phyloP scores from a whole-genome alignment of 2,113 vertebrate genomes.

The Labeo catla region DNA sequence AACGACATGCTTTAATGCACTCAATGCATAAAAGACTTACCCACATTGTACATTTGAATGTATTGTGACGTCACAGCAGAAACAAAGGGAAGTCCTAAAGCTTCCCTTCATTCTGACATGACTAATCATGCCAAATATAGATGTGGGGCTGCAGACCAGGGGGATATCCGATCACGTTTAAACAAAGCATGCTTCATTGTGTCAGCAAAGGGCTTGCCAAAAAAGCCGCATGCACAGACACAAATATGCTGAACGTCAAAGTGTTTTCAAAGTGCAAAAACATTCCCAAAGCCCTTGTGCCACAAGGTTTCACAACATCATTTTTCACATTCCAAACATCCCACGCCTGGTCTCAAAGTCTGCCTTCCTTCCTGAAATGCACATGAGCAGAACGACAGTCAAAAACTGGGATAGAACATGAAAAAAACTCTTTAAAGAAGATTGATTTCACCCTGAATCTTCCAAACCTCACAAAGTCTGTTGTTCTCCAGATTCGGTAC shows the following conservation, averaged over 20 bases:
- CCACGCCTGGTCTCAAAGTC: background rate
- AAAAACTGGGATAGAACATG: background rate
- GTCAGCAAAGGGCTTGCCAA: background rate
- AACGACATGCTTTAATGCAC: background rate
- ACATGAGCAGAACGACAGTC: background rate
- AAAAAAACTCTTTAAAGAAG: too few species aligned
- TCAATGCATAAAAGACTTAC: background rate
- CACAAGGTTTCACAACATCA: slow-evolving; percentile 17
- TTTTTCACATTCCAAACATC: slow-evolving; percentile 51
- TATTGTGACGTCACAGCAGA: slow-evolving; percentile 23
- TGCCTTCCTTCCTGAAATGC: background rate
- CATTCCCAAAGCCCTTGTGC: background rate
- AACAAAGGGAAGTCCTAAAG: slow-evolving; percentile 23
- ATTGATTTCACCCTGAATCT: background rate
- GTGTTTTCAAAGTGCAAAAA: background rate
- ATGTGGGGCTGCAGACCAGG: background rate
- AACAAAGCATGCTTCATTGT: background rate
- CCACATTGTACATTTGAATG: background rate
- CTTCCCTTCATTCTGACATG: background rate
- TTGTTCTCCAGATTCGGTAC: background rate
- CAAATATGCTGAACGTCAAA: background rate
- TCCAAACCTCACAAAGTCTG: background rate
- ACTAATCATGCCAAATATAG: slow-evolving; percentile 37
- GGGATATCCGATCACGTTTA: slow-evolving; percentile 10
- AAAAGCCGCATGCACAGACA: background rate